Evolutionary conservation across 2,797 vertebrate genomes (phyloP), one percentile per base, ranked within the genome.

Genomic region (Pipistrellus pygmaeus): DNA sequence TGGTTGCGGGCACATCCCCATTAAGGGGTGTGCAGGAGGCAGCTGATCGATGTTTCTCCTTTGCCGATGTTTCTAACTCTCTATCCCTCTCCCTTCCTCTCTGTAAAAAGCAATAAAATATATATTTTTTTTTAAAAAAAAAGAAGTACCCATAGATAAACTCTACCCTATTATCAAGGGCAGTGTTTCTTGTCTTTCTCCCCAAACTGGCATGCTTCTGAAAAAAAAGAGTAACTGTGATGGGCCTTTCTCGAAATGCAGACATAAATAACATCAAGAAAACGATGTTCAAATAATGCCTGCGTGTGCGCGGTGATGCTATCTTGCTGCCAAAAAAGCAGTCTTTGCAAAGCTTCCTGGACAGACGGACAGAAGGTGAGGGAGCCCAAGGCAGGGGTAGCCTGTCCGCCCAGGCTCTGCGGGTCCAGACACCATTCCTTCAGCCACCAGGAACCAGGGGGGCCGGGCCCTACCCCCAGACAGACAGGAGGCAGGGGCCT

Each of bases 201-300:
- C 64, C 88, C 4, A 92, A 88, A 68, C 2, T 25, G 4, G 53
- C 64, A 51, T 2, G 32, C 35, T 93, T 85, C 82, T 44, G 48
- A 91, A 88, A 84, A 82, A 95, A 91, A 77, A 41, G 38, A 30
- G 66, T 84, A 82, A 81, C 75, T 60, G n/a, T 66, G 30, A 60
- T 3, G 38, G 48, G 20, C 41, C 53, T 82, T 78, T 80, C 82
- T 93, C 80, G 48, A 91, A 95, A 88, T 30, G 46, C 5, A 94
- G 84, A 86, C 87, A 48, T 64, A 84, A 86, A 41, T 41, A 41
- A 41, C 57, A 85, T 93, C 86, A 93, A 87, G 89, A 89, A 94
- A 72, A 87, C 38, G 87, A 96, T 93, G 90, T 55, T 85, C 87
- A 95, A 85, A 71, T 80, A 95, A 88, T 27, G 18, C 32, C 66